Base-by-base conservation (phyloP, 2,113 vertebrate species). In the Euleptes europaea region DNA sequence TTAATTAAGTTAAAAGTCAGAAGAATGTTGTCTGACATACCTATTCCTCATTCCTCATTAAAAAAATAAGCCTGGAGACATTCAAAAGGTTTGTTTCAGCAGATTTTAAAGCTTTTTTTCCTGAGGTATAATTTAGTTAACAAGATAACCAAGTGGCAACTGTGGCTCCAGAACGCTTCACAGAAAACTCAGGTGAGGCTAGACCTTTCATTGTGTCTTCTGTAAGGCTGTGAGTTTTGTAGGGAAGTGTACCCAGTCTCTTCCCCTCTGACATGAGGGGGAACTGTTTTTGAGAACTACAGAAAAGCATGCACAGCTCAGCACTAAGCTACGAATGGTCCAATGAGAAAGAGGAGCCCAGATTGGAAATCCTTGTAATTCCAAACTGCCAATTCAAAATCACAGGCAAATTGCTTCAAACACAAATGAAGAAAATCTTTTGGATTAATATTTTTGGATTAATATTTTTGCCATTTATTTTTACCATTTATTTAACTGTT, bases 1-100 rank as follows among this genome's bases (percentile, higher is more conserved):
- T 92, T 94, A 94, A 94, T 94, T 94, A 93, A 93, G 76, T 90
- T 88, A 77, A 78, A 91, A 92, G 90, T 90, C 85, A 91, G 85
- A 92, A 90, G 84, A 86, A 88, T 88, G 65, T 86, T 89, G 82
- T 78, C 90, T 76, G 82, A 87, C 82, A 0, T 21, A 47, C 86
- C 78, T 54, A 87, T 73, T 88, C 80, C 80, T 88, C 88, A 86
- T 76, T 17, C 77, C 57, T 78, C 33, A 87, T 63, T 65, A 75
- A 78, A 88, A 89, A 92, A 86, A 84, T 84, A 84, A 85, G 54
- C 54, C 84, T 73, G 49, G 9, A 91, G 86, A 92, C 82, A 80
- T 93, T 89, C 85, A 87, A 88, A 92, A 78, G 54, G 15, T 65
- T 51, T 89, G 38, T 76, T 70, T 89, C 89, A 86, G 78, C 28